Evolutionary conservation across 2,113 vertebrate species (phyloP).

Genomic region (Rostratula benghalensis): DNA sequence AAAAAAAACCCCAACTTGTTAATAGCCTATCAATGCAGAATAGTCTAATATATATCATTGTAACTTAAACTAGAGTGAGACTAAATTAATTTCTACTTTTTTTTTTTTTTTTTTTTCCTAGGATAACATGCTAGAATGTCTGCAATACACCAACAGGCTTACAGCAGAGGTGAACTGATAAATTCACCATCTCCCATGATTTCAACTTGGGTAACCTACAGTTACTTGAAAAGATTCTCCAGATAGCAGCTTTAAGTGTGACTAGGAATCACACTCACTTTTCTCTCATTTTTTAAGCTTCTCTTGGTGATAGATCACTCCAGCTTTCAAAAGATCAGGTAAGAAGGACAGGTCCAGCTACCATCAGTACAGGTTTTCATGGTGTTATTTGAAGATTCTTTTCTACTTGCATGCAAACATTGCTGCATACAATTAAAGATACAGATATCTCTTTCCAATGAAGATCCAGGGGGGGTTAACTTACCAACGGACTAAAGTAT

Average conservation of each 20-base stretch:
- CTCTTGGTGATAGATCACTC: background rate
- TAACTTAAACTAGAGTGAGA: background rate
- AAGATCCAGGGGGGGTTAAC: background rate
- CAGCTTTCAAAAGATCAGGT: background rate
- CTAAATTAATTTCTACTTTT: background rate
- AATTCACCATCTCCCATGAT: background rate
- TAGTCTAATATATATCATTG: background rate
- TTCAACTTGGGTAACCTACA: background rate
- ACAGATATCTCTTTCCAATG: too few species aligned
- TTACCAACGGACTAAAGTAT: constrained; percentile 92
- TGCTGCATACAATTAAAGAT: background rate
- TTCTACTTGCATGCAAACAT: background rate
- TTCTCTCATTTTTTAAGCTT: background rate
- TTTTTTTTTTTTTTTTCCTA: too few species aligned
- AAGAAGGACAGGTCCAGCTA: background rate
- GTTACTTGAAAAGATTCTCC: background rate
- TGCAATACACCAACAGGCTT: background rate
- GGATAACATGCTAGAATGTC: background rate
- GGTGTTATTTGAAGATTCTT: background rate
- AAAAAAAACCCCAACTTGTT: accelerated
- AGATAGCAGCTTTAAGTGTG: background rate
- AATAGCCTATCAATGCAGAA: background rate
- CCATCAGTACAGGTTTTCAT: accelerated
- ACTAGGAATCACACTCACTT: background rate
- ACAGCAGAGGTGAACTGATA: background rate